Evolutionary conservation across 2,113 vertebrate genomes (phyloP).

Genomic region (Anseranas semipalmata): DNA sequence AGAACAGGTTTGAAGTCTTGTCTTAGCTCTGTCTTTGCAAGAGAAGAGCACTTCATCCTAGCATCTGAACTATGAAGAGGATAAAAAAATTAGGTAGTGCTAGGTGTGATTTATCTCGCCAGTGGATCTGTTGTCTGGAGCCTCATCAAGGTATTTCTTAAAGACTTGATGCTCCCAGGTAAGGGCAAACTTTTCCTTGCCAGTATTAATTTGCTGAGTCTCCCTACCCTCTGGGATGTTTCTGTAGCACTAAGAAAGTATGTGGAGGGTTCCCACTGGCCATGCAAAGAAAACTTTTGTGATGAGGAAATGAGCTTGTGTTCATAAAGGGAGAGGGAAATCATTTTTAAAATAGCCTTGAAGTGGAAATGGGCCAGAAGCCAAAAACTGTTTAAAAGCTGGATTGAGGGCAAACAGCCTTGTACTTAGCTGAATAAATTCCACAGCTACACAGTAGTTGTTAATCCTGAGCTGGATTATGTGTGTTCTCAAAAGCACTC

Average conservation of each 20-base stretch:
- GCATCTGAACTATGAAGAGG: neutral
- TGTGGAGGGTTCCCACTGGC: neutral
- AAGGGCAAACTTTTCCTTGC: neutral
- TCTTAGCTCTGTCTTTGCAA: neutral
- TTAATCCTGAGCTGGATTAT: conserved; percentile 49
- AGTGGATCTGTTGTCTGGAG: neutral
- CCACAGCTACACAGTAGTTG: neutral
- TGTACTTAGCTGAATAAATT: conserved; percentile 18
- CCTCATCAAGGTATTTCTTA: neutral
- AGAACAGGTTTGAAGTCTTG: neutral
- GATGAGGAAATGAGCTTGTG: neutral
- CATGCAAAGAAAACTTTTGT: neutral
- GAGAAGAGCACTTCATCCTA: neutral
- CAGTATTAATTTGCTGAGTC: neutral
- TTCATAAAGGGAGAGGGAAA: neutral
- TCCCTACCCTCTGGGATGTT: neutral
- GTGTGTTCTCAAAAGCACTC: neutral
- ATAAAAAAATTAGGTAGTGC: neutral
- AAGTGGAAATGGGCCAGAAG: conserved; percentile 5
- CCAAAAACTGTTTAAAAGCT: neutral
- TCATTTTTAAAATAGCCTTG: neutral
- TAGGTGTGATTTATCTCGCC: neutral
- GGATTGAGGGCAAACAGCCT: neutral
- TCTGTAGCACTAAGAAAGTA: neutral
- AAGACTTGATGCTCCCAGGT: neutral